Conservation (phyloP, 1,140 invertebrate genomes). For the Drosophila parvula region DNA sequence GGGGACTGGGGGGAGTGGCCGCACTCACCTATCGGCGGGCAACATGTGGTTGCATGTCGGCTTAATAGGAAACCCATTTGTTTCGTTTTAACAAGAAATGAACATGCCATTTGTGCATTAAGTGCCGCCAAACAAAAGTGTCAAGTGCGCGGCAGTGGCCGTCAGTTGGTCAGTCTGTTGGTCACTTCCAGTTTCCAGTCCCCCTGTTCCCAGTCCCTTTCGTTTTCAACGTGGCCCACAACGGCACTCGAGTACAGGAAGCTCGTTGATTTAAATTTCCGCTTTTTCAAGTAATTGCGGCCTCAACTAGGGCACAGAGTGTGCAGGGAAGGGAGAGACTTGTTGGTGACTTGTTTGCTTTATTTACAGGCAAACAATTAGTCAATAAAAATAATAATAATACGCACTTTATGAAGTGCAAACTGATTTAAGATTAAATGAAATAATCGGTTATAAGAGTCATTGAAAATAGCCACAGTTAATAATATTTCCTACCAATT, state of each 20-base stretch:
- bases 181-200: no score
- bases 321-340: conserved; percentile 2
- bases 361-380: conserved; percentile 1
- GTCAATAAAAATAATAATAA: conserved; percentile 6
- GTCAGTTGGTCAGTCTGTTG: conserved; percentile 42
- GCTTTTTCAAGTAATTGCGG: conserved; percentile 38
- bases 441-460: neutral
- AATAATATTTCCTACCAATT: neutral
- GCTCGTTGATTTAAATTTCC: conserved; percentile 56
- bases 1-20: neutral
- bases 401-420: neutral
- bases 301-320: conserved; percentile 20
- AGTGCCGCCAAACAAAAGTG: conserved; percentile 62
- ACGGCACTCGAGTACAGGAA: conserved; percentile 36
- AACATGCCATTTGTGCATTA: conserved; percentile 80
- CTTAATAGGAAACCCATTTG: conserved; percentile 66
- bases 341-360: neutral
- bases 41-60: conserved; percentile 66
- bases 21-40: conserved; percentile 5
- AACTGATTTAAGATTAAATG: neutral
- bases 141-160: conserved; percentile 64
- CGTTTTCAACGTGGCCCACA: conserved; percentile 12
- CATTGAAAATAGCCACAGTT: neutral
- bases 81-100: conserved; percentile 55
- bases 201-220: conserved; percentile 47